These are phyloP conservation scores for Epinotia brunnichana DNA, from an alignment of 2,888 invertebrate species.

Conservation along the genomic window DNA sequence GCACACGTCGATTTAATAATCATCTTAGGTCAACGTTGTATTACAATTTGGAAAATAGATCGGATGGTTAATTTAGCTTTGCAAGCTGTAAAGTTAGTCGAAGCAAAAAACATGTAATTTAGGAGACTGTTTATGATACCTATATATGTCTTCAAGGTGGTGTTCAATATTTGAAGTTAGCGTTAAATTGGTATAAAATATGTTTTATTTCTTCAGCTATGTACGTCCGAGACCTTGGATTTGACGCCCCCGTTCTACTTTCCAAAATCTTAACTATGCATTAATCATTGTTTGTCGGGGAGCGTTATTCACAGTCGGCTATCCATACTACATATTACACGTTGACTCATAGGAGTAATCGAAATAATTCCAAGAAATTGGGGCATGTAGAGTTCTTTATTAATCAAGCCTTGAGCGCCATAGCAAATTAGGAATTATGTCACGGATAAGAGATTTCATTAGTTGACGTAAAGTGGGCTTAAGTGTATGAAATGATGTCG, in stretches of 20 bases:
- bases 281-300: slow-evolving; percentile 71
- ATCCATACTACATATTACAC: slow-evolving; percentile 20
- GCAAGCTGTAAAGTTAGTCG: not conserved
- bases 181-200: slow-evolving; percentile 66
- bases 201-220: slow-evolving; percentile 67
- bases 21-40: not conserved
- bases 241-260: slow-evolving; percentile 79
- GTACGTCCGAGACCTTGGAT: slow-evolving; percentile 73
- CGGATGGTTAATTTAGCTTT: slow-evolving; percentile 28
- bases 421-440: slow-evolving; percentile 39
- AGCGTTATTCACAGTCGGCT: slow-evolving; percentile 44
- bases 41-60: slow-evolving; percentile 28
- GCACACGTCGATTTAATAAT: too few species aligned
- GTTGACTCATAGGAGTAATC: slow-evolving; percentile 27
- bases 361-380: slow-evolving; percentile 27
- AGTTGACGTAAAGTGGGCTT: slow-evolving; percentile 33
- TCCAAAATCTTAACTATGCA: slow-evolving; percentile 76
- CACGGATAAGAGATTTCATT: slow-evolving; percentile 40
- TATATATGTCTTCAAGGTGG: slow-evolving; percentile 58
- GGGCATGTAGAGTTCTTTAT: slow-evolving; percentile 34
- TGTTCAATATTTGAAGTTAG: slow-evolving; percentile 57
- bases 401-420: slow-evolving; percentile 39
- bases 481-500: slow-evolving; percentile 39
- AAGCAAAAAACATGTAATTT: slow-evolving; percentile 20
- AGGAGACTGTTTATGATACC: slow-evolving; percentile 46